phyloP scores from a whole-genome alignment of 2,113 vertebrate species.

The Tetrao urogallus region DNA sequence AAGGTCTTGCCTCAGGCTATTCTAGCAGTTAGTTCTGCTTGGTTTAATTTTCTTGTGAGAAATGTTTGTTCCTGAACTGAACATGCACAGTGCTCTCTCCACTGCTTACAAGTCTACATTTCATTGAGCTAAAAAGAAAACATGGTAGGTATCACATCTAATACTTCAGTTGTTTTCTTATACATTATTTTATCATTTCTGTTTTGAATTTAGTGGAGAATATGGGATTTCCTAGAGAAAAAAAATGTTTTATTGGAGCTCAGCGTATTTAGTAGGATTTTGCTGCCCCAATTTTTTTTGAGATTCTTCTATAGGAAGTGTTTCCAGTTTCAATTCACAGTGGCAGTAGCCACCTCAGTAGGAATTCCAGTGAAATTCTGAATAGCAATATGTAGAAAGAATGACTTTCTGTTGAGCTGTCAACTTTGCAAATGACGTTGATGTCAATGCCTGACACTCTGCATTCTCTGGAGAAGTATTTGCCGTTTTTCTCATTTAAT shows the following conservation, averaged over 20 bases:
- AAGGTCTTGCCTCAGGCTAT: constrained; percentile 35
- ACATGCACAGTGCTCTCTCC: not conserved
- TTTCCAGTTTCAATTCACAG: not conserved
- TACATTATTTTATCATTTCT: not conserved
- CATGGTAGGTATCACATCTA: constrained; percentile 28
- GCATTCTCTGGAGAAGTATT: not conserved
- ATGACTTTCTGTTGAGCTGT: not conserved
- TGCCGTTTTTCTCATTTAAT: not conserved
- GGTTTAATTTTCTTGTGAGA: constrained; percentile 23
- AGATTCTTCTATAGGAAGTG: not conserved
- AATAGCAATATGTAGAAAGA: not conserved
- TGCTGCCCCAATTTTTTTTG: not conserved
- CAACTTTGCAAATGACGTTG: not conserved
- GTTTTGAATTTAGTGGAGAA: not conserved
- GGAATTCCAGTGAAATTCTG: not conserved
- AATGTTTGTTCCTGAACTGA: not conserved
- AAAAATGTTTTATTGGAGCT: not conserved
- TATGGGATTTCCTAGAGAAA: not conserved
- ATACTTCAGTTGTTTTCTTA: not conserved
- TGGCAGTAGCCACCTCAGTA: not conserved
- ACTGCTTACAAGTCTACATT: constrained; percentile 7
- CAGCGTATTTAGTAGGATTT: not conserved
- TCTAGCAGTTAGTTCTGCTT: constrained; percentile 35
- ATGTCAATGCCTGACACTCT: not conserved
- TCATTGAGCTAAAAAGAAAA: constrained; percentile 29